Evolutionary conservation across 2,113 vertebrate species (phyloP), one percentile per base, ranked within the genome.

Genomic region (Brachirus orientalis): DNA sequence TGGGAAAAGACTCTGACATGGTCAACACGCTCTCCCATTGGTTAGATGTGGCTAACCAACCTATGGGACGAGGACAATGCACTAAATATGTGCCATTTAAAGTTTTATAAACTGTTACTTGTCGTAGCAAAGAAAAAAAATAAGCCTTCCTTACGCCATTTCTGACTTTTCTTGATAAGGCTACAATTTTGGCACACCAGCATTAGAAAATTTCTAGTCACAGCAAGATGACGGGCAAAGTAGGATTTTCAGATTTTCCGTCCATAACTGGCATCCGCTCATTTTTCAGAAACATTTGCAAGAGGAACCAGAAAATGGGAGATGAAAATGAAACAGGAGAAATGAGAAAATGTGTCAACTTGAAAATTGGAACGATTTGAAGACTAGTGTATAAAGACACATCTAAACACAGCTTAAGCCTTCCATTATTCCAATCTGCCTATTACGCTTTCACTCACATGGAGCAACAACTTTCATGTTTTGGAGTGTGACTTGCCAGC

Each of bases 361-460:
- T 79, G 50, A 63, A 75, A 88, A 90, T 73, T 86, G 77, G 33
- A 79, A 54, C 14, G 37, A 81, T 86, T 83, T 69, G 53, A 19
- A 57, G 61, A 69, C 64, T 22, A 19, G 54, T 44, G 53, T 75
- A 66, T 63, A 56, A 75, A 85, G 80, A 57, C 53, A 58, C 38
- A 74, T 72, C 58, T 75, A 51, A 69, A 71, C 20, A 28, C 28
- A 45, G 48, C 77, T 76, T 61, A 82, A 86, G 47, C 62, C 60
- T 57, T 65, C 63, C 37, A 83, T 84, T 67, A 83, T 65, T 63
- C 57, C 69, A 72, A 56, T 56, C 53, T 71, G 59, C 28, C 5
- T 17, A 50, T 35, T 6, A 28, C 58, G 70, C 71, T 51, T 28
- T 56, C 40, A 3, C 66, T 70, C 69, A 80, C 51, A 61, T 4